A percentile compares a stretch with the other conserved stretches of the same genome.
Conservation (phyloP, 2,888 invertebrate species). For the Schizaphis graminum region DNA sequence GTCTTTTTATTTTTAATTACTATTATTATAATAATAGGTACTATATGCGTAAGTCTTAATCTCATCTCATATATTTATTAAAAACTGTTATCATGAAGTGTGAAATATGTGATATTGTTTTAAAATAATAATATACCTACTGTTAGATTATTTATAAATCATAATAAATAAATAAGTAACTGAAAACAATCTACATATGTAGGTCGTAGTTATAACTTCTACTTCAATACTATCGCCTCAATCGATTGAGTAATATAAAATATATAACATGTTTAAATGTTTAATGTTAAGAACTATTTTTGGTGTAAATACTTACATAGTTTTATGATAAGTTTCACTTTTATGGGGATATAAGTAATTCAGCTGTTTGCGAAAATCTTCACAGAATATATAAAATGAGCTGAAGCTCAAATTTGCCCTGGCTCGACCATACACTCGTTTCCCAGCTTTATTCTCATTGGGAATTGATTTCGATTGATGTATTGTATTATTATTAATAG, state of each 20-base stretch:
- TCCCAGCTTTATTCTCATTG: neutral
- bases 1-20: neutral
- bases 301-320: constrained; percentile 39
- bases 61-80: neutral
- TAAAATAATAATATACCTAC: neutral
- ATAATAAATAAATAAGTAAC: neutral
- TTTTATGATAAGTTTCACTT: constrained; percentile 14
- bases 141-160: neutral
- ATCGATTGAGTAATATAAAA: neutral
- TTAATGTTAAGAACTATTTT: neutral
- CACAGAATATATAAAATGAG: constrained; percentile 56
- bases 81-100: neutral
- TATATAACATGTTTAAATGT: neutral
- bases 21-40: too few species aligned
- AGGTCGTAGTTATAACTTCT: neutral
- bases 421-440: constrained; percentile 55
- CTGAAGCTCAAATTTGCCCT: constrained; percentile 51
- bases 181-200: neutral
- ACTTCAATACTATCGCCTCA: neutral
- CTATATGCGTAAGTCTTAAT: neutral
- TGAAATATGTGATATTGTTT: neutral
- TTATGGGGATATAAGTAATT: constrained; percentile 23
- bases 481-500: neutral
- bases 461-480: neutral
- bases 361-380: constrained; percentile 49